Conservation (phyloP, 2,113 vertebrate species). For the zebrafish (Danio rerio) region DNA sequence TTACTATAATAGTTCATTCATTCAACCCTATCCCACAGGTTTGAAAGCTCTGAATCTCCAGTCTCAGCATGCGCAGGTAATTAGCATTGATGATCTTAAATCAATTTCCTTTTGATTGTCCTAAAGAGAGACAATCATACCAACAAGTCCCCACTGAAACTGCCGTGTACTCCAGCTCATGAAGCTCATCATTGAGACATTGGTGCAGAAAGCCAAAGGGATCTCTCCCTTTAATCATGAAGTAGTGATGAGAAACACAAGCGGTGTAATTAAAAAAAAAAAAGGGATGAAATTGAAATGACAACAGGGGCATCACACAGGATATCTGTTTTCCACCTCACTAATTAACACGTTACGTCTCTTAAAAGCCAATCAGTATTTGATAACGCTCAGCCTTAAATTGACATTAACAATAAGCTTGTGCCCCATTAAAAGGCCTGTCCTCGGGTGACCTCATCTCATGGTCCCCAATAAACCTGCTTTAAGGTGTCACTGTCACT, state of each 20-base stretch:
- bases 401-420: constrained; percentile 9
- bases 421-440: neutral
- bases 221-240: constrained; percentile 30
- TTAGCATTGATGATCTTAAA: constrained; percentile 1
- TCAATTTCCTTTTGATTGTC: constrained; percentile 10
- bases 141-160: neutral
- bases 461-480: neutral
- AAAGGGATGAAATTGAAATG: constrained; percentile 43
- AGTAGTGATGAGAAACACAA: neutral
- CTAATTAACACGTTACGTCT: neutral
- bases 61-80: neutral
- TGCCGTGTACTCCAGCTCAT: constrained; percentile 17
- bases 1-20: neutral
- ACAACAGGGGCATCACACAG: constrained; percentile 1
- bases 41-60: neutral
- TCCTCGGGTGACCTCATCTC: neutral
- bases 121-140: constrained; percentile 19
- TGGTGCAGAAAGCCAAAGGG: constrained; percentile 28
- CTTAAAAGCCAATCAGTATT: neutral
- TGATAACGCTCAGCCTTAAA: neutral
- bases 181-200: neutral
- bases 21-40: neutral
- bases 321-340: constrained; percentile 6
- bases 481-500: neutral
- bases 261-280: constrained; percentile 44